Conservation (phyloP, 2,113 vertebrate species). For the Hassar affinis region DNA sequence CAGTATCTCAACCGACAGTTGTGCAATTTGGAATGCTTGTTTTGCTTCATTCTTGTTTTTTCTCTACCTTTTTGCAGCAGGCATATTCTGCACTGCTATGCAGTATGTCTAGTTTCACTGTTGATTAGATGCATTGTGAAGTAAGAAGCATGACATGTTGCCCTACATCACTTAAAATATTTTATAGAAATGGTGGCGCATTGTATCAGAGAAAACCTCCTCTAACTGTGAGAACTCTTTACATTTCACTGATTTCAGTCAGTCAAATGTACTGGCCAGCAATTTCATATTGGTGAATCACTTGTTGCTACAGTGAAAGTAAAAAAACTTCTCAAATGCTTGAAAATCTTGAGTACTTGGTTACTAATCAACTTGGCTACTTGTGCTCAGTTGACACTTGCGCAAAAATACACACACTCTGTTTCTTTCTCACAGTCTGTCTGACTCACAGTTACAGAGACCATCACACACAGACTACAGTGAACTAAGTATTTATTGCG, state of each 20-base stretch:
- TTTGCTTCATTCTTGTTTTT: too few species aligned
- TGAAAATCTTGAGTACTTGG: too few species aligned
- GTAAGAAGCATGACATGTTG: neutral
- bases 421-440: neutral
- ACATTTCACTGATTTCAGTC: neutral
- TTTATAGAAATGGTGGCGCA: neutral
- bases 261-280: neutral
- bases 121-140: neutral
- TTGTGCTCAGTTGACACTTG: neutral
- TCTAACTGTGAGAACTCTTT: too few species aligned
- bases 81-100: too few species aligned
- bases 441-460: neutral
- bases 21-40: too few species aligned
- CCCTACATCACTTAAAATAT: neutral
- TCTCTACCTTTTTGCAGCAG: too few species aligned
- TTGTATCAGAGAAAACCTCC: neutral
- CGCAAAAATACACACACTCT: neutral
- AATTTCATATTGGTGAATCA: neutral
- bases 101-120: neutral
- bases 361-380: too few species aligned
- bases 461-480: neutral
- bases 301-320: neutral
- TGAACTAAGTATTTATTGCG: conserved; percentile 21
- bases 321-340: neutral
- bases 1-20: too few species aligned